phyloP scores from a whole-genome alignment of 2,797 vertebrate genomes.

The Megalops cyprinoides region DNA sequence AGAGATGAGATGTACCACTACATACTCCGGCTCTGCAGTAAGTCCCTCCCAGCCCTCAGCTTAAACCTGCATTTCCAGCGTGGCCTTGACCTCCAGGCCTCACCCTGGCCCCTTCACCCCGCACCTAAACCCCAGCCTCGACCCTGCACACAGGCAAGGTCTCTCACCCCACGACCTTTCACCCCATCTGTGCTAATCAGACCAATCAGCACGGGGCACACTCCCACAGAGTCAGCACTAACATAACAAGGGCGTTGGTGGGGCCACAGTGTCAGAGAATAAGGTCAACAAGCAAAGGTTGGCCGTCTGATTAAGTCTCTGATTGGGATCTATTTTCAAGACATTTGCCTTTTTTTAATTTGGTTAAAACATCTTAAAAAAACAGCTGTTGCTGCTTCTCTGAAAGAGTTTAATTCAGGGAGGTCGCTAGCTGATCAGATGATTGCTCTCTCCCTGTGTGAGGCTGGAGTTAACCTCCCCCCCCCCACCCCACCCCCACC shows the following conservation, averaged over 20 bases:
- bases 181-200: not conserved
- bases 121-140: not conserved
- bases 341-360: constrained; percentile 13
- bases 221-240: not conserved
- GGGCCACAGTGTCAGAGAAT: not conserved
- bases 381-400: constrained; percentile 15
- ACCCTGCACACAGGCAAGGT: not conserved
- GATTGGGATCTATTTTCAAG: constrained; percentile 1
- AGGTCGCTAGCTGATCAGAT: constrained; percentile 34
- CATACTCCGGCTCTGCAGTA: constrained; percentile 83
- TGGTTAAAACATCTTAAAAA: not conserved
- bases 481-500: not conserved
- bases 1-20: constrained; percentile 89
- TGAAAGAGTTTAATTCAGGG: constrained; percentile 12
- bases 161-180: constrained; percentile 10
- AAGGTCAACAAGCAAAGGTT: too few relatives aligned
- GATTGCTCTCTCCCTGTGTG: constrained; percentile 45
- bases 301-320: not conserved
- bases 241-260: too few relatives aligned
- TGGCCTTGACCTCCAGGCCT: too few relatives aligned
- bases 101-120: not conserved
- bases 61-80: too few relatives aligned
- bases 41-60: constrained; percentile 58
- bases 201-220: not conserved
- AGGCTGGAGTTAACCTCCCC: constrained; percentile 5